These are phyloP conservation scores for Habroteleia sp. DNA, from an alignment of 2,888 invertebrate species.

Conservation along the genomic window DNA sequence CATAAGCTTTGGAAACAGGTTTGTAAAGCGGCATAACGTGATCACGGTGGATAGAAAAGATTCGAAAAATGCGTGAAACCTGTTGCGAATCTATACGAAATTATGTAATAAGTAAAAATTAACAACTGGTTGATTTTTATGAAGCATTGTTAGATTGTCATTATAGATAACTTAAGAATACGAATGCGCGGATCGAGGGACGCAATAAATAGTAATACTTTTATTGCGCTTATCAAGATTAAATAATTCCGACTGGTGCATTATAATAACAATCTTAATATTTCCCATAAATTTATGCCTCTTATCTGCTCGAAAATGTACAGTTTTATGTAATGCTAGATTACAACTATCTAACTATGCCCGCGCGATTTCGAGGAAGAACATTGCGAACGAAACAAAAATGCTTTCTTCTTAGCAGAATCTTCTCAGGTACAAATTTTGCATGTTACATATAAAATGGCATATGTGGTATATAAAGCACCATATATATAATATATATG, in stretches of 20 bases:
- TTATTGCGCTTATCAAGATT: constrained; percentile 42
- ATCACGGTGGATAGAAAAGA: constrained; percentile 35
- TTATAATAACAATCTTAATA: constrained; percentile 42
- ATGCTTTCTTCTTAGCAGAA: no score
- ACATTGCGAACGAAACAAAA: constrained; percentile 12
- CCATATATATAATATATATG: no score
- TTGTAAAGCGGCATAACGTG: constrained; percentile 48
- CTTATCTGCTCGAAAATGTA: constrained; percentile 27
- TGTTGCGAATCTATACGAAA: constrained; percentile 55
- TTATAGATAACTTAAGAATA: constrained; percentile 44
- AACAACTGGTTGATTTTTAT: constrained; percentile 28
- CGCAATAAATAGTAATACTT: constrained; percentile 20
- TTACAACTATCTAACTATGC: no score
- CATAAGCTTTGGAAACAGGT: constrained; percentile 51
- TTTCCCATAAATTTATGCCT: constrained; percentile 17
- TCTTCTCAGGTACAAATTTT: no score
- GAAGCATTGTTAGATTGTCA: constrained; percentile 52
- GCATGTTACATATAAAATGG: no score
- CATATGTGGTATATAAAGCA: no score
- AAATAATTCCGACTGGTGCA: constrained; percentile 17
- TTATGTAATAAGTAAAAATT: constrained; percentile 52
- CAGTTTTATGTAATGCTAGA: no score
- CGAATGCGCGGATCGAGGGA: constrained; percentile 9
- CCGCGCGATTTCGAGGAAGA: constrained; percentile 1
- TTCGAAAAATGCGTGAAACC: constrained; percentile 53